Conservation (phyloP, 2,113 vertebrate genomes). For the Gobio gobio region DNA sequence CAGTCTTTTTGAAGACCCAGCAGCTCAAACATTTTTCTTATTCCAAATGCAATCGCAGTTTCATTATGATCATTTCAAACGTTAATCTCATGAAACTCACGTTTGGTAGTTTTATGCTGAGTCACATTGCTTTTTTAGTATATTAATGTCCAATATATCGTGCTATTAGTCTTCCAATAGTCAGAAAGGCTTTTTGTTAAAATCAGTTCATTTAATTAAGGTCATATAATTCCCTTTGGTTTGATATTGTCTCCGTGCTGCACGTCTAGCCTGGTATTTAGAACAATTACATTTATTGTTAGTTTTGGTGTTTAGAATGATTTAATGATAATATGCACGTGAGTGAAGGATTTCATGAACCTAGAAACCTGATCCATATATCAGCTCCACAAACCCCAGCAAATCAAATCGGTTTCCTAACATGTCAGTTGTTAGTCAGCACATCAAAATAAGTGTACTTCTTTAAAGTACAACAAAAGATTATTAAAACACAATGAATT, state of each 20-base stretch:
- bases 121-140: neutral
- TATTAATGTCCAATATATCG: neutral
- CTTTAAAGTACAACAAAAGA: too few species aligned
- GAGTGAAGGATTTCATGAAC: neutral
- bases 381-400: neutral
- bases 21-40: neutral
- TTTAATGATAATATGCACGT: neutral
- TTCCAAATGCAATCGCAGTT: neutral
- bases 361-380: slow-evolving; percentile 22
- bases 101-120: neutral
- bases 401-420: neutral
- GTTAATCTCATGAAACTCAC: neutral
- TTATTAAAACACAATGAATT: too few species aligned
- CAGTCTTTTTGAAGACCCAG: neutral
- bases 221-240: slow-evolving; percentile 15
- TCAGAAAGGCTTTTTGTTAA: neutral
- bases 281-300: neutral
- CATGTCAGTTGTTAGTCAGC: too few species aligned
- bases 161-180: neutral
- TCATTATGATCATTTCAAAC: neutral
- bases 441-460: too few species aligned
- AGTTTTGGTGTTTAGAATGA: neutral
- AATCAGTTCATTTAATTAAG: slow-evolving; percentile 2
- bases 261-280: slow-evolving; percentile 7
- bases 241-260: neutral